Percentiles rank a stretch among this genome's conserved stretches.
phyloP scores from a whole-genome alignment of 2,797 vertebrate species.

The Chiropotes sagulatus region DNA sequence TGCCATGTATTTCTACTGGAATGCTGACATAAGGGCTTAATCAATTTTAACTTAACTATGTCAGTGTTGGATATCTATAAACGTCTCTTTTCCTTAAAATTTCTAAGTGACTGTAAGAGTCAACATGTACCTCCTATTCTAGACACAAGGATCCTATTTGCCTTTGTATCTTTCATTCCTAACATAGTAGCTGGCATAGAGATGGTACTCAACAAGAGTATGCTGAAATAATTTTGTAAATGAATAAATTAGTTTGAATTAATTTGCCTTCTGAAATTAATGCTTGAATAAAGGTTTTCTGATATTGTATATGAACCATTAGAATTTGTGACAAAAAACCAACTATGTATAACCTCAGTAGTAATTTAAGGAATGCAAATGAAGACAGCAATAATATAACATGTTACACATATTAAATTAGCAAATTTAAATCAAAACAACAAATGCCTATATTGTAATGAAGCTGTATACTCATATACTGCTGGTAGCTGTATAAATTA shows the following conservation, averaged over 20 bases:
- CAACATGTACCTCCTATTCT: not conserved
- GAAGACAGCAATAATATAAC: not conserved
- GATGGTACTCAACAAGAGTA: not conserved
- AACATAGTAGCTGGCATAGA: not conserved
- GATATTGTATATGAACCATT: slow-evolving; percentile 14
- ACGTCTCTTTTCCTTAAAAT: not conserved
- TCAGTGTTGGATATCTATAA: not conserved
- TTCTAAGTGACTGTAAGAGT: not conserved
- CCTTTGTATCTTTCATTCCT: not conserved
- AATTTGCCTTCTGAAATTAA: slow-evolving; percentile 37
- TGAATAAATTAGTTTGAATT: not conserved
- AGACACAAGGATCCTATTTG: not conserved
- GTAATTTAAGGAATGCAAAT: slow-evolving; percentile 18
- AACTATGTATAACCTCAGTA: not conserved
- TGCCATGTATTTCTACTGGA: not conserved
- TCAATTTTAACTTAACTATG: not conserved
- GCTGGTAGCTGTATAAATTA: slow-evolving; percentile 14
- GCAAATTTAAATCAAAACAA: not conserved
- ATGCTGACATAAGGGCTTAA: not conserved
- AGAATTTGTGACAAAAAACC: not conserved
- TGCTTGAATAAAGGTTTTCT: not conserved
- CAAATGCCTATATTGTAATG: not conserved
- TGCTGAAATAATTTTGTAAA: not conserved
- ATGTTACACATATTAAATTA: slow-evolving; percentile 39
- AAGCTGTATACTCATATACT: not conserved